Base-by-base conservation (phyloP, 2,797 vertebrate genomes). In the Pipistrellus kuhlii region DNA sequence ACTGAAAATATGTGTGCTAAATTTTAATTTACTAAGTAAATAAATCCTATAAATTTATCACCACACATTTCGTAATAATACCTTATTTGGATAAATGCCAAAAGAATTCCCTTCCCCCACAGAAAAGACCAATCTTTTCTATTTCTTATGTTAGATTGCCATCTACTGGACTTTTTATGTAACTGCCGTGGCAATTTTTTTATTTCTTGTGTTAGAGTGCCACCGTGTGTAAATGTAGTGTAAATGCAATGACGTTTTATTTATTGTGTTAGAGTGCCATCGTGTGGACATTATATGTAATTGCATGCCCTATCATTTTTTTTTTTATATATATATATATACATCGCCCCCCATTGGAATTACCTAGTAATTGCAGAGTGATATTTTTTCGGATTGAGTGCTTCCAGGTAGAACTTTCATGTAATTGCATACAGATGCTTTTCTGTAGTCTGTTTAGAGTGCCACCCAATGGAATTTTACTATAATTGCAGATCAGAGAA, bases 1-100 rank as follows among this genome's bases (percentile, higher is more conserved):
- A 51, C 30, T 55, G 10, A 66, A 93, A 89, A 44, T 35, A 4
- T 66, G 51, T 6, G 2, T 72, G 76, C 21, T 21, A 80, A 86
- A 87, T 75, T 90, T 92, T 44, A 35, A 57, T 41, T 87, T 27
- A 59, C 23, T 71, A 76, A 72, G 18, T 68, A 83, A 93, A 84
- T 80, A 69, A 76, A 55, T 69, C 21, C 27, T 35, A 0, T 93
- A 82, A 30, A 0, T 78, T 92, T 83, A 46, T 62, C 3, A 53
- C 12, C 11, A 48, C 0, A 0, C 35, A 80, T 88, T 72, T 88
- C 17, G n/a, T 76, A 53, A 69, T 71, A 62, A 78, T 71, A 32
- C 21, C 10, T 6, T 75, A 59, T 92, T 85, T 66, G 14, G 44
- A 83, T 91, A 84, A 64, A 68, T 55, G 14, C 20, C 18, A 38